These are phyloP conservation scores for Aleiodes sp. DNA, from an alignment of 1,140 invertebrate species.

Conservation along the genomic window DNA sequence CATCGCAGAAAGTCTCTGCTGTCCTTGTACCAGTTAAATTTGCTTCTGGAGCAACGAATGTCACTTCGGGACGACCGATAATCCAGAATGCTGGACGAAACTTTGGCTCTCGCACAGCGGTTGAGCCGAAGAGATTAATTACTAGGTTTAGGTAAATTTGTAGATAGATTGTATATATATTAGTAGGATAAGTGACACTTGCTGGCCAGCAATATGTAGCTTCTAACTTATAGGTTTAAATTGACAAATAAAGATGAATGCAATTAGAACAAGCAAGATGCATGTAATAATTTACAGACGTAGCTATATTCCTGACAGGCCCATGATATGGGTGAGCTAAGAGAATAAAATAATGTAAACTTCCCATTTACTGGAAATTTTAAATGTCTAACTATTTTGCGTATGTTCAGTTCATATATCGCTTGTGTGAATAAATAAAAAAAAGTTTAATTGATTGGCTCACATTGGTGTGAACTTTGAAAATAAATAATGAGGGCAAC, in stretches of 20 bases:
- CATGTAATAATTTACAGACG: no score
- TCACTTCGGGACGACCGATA: not conserved
- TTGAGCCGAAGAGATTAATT: not conserved
- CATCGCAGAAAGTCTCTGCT: not conserved
- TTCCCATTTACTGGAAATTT: no score
- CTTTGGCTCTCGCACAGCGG: not conserved
- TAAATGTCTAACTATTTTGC: no score
- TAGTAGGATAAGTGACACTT: slow-evolving; percentile 4
- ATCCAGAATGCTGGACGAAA: not conserved
- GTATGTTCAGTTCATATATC: no score
- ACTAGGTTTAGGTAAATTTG: slow-evolving; percentile 9
- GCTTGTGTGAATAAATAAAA: no score
- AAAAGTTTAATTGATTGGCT: no score
- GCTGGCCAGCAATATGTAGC: not conserved
- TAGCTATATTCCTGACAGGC: no score
- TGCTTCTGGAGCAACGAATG: not conserved
- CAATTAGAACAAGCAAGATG: no score
- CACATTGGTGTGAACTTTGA: no score
- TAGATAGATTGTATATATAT: not conserved
- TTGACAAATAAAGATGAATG: not conserved
- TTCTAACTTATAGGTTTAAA: not conserved
- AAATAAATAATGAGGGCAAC: no score
- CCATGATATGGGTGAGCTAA: no score
- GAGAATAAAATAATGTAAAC: no score
- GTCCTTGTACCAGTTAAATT: not conserved